Conservation (phyloP, 2,888 invertebrate genomes). For the Heliconius sara region DNA sequence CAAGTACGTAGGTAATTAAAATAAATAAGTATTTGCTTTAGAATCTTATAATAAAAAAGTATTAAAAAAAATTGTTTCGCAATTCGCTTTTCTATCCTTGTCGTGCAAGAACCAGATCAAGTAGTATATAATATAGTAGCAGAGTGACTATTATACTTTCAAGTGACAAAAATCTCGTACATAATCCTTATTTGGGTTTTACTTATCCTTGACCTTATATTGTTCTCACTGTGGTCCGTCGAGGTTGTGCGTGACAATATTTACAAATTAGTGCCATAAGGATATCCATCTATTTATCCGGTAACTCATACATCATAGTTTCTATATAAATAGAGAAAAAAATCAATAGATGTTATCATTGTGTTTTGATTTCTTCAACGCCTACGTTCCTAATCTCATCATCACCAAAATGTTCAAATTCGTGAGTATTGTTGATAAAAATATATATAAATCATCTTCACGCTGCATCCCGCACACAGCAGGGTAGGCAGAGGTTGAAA, state of each 20-base stretch:
- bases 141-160: constrained; percentile 30
- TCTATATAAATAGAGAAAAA: constrained; percentile 55
- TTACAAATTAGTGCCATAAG: constrained; percentile 65
- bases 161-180: constrained; percentile 40
- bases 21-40: not conserved
- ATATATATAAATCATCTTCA: too few relatives aligned
- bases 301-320: constrained; percentile 50
- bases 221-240: constrained; percentile 57
- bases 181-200: constrained; percentile 35
- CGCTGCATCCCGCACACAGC: too few relatives aligned
- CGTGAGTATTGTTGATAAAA: constrained; percentile 61
- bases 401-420: constrained; percentile 77
- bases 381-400: constrained; percentile 33
- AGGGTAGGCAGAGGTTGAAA: too few relatives aligned
- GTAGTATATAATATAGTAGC: constrained; percentile 25
- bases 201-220: constrained; percentile 63
- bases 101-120: constrained; percentile 39
- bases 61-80: not conserved
- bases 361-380: constrained; percentile 36
- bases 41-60: too few relatives aligned
- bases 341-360: constrained; percentile 50
- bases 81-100: constrained; percentile 18
- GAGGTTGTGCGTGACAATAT: constrained; percentile 72
- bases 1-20: too few relatives aligned
- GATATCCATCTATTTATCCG: constrained; percentile 74